Evolutionary conservation across 2,888 invertebrate genomes (phyloP), one percentile per base, ranked within the genome.

Genomic region (Drosophila testacea): DNA sequence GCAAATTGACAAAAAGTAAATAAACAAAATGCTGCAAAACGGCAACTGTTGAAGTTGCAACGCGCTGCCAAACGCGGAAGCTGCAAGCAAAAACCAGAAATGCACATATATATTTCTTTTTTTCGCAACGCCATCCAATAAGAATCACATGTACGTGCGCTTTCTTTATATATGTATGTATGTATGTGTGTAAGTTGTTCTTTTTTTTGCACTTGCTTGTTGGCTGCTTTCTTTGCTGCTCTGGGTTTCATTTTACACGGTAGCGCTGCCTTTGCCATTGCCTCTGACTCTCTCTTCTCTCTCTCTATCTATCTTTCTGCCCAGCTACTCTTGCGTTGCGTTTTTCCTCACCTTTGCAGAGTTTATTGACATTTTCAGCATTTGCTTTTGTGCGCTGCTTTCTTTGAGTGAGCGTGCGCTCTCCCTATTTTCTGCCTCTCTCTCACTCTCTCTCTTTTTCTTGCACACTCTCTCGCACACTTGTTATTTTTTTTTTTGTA

Each of bases 291-390:
- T 22, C 1, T 22, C 22, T 22, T 22, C 22, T 22, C 22, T 22
- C 22, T 22, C 1, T 22, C 22, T 22, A 22, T 22, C 22, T 22
- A 22, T 22, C 22, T 22, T 2, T 22, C 68, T 56, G 71, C 34
- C 59, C 69, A 73, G 72, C 68, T 73, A 77, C 87, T 81, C 84
- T 82, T 83, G 81, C 75, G 64, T 88, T 88, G 83, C 88, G 88
- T 88, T 83, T 85, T 81, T 89, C 89, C 83, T 89, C 89, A 86
- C 86, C 86, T 86, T 86, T 83, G 77, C 83, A 90, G 89, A 88
- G 89, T 90, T 88, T 90, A 88, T 88, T 88, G 90, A 88, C 88
- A 88, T 89, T 88, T 88, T 84, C 79, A 81, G 76, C 86, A 76
- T 87, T 83, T 77, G 88, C 81, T 90, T 76, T 88, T 79, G 85